Base-by-base conservation (phyloP, 1,140 invertebrate genomes). In the Hycleus cichorii region DNA sequence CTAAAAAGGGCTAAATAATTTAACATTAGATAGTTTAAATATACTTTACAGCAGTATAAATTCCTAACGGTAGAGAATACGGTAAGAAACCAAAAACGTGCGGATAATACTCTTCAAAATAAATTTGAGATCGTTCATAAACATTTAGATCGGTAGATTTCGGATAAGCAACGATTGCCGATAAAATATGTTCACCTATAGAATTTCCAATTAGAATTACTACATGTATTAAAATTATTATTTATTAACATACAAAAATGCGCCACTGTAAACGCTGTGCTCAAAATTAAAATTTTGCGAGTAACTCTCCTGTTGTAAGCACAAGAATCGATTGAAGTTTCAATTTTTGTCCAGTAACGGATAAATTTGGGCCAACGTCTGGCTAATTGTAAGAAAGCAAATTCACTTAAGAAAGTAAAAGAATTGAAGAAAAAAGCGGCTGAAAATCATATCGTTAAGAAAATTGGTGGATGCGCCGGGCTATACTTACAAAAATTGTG, bases 141-240 rank as follows among this genome's bases (percentile, higher is more conserved):
- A 7, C 2, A 5, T 0, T 5, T 32, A 4, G 1, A 32, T 32
- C 4, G 7, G 32, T 5, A 4, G 32, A 5, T 5, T 32, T 7
- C 32, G 4, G 32, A 32, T 32, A 32, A 32, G 1, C 25, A 43
- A 2, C 49, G 45, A 45, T 18, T 38, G 51, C 46, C 32, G 51
- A 53, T 38, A 53, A 46, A 27, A 53, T 27, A 11, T 53, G 51
- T 53, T 53, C 51, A 38, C 44, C 51, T 53, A 26, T 11, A 53
- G 24, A 43, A 18, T 42, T 51, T 25, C 18, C 18, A 18, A 18
- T 12, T 12, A 12, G 12, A 12, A 12, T 18, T 18, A 18, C 18
- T 2, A 18, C 18, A 18, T 18, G 1, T 18, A 18, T 18, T 18
- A 18, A 18, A 18, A 18, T 18, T 18, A 18, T 18, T 18, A 18